Evolutionary conservation across 2,113 vertebrate species (phyloP).

Genomic region (Daubentonia madagascariensis): DNA sequence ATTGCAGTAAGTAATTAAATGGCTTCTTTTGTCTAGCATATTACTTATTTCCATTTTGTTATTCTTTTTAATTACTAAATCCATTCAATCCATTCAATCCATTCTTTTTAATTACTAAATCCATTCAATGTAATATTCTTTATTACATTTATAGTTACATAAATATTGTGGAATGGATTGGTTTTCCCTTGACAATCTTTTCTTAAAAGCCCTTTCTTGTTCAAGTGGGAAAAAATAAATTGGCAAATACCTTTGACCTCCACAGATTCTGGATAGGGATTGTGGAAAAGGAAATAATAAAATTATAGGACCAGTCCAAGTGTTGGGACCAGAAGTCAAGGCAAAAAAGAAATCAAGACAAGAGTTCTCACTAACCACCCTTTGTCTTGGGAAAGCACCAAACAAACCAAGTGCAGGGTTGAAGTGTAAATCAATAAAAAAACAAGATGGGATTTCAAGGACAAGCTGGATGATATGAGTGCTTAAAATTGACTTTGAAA

Average conservation of each 20-base stretch:
- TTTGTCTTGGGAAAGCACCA: background rate
- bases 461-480: background rate
- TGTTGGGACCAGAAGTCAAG: background rate
- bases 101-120: constrained; percentile 6
- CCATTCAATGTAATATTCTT: background rate
- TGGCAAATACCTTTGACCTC: background rate
- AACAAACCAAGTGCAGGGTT: background rate
- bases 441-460: background rate
- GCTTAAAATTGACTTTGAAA: background rate
- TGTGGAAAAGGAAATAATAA: background rate
- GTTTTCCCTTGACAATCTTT: background rate
- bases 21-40: background rate
- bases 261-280: background rate
- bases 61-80: constrained; percentile 2
- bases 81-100: background rate
- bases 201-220: background rate
- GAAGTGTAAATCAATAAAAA: background rate
- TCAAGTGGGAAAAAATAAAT: background rate
- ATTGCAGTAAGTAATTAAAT: background rate
- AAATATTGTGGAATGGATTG: background rate
- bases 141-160: background rate
- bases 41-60: background rate
- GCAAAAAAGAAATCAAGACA: background rate
- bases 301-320: background rate
- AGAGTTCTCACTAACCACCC: background rate